These are phyloP conservation scores for Verasper variegatus DNA, from an alignment of 2,113 vertebrate species.

Conservation along the genomic window DNA sequence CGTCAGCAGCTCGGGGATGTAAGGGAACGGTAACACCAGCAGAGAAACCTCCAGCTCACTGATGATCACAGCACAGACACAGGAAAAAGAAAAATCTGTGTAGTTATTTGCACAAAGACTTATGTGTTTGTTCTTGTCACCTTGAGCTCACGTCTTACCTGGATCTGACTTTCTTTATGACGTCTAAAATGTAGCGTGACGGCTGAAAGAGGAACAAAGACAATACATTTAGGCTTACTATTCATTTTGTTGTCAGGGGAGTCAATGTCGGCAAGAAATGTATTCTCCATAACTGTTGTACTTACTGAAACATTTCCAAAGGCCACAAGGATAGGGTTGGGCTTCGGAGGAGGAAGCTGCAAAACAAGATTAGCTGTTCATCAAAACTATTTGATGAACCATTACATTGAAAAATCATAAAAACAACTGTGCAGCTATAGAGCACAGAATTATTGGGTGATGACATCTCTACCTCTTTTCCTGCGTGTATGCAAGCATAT, in stretches of 20 bases:
- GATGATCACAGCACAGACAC: slow-evolving; percentile 1
- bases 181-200: slow-evolving; percentile 89
- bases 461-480: slow-evolving; percentile 86
- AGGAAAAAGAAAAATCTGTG: neutral
- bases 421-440: neutral
- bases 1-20: slow-evolving; percentile 89
- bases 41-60: slow-evolving; percentile 96
- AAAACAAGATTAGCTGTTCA: slow-evolving; percentile 51
- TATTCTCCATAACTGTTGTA: slow-evolving; percentile 6
- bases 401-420: neutral
- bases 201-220: slow-evolving; percentile 79
- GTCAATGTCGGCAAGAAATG: neutral
- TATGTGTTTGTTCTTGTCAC: neutral
- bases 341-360: slow-evolving; percentile 86
- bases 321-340: slow-evolving; percentile 90
- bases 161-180: slow-evolving; percentile 93
- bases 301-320: slow-evolving; percentile 92
- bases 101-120: neutral
- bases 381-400: neutral
- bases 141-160: slow-evolving; percentile 82
- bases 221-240: neutral
- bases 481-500: slow-evolving; percentile 87
- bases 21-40: slow-evolving; percentile 93
- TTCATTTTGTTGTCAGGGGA: neutral
- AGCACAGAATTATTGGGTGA: neutral